Base-by-base conservation (phyloP, 2,113 vertebrate genomes). In the Cyanoderma ruficeps region DNA sequence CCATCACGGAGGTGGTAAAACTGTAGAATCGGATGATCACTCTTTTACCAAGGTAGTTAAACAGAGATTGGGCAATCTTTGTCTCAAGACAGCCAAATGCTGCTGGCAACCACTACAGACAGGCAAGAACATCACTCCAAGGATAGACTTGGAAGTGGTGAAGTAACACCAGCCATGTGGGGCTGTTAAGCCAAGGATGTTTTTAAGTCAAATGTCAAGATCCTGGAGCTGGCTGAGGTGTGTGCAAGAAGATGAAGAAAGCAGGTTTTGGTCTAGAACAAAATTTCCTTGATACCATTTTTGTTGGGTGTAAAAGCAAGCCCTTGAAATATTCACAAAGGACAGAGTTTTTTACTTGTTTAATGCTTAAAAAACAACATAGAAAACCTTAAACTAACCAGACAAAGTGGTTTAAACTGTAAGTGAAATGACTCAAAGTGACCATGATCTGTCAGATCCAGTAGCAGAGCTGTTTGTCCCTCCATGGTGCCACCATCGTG, bases 401-500 rank as follows among this genome's bases (percentile, higher is more conserved):
- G 71, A 72, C 24, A 53, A 77, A 83, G 42, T 39, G 30, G 13
- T 69, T 81, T 87, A 49, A 77, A 30, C 15, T 65, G 14, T 55
- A 77, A 3, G 4, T 56, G 27, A 47, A 35, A 57, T 12, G 2
- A 17, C 5, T 55, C 12, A 57, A 78, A 74, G 15, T 28, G 22
- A 31, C 15, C 2, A 13, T 31, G 41, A 41, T 33, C 7, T 49
- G 20, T 21, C 39, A 74, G 63, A 56, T 11, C 4, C 39, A 61
- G 39, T 1, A 1, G 39, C 33, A 94, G 67, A 77, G 19, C 21
- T 76, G 10, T 42, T 52, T 21, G 5, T 19, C 33, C 18, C 35
- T 47, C 30, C 23, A 0, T 23, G 75, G 25, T 28, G 56, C 37
- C 33, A 39, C 20, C 31, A 39, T 31, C 0, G 0, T 1, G 0